A percentile compares a stretch with the other conserved stretches of the same genome.
Evolutionary conservation across 2,888 invertebrate genomes (phyloP).

Genomic region (Catocala nupta): DNA sequence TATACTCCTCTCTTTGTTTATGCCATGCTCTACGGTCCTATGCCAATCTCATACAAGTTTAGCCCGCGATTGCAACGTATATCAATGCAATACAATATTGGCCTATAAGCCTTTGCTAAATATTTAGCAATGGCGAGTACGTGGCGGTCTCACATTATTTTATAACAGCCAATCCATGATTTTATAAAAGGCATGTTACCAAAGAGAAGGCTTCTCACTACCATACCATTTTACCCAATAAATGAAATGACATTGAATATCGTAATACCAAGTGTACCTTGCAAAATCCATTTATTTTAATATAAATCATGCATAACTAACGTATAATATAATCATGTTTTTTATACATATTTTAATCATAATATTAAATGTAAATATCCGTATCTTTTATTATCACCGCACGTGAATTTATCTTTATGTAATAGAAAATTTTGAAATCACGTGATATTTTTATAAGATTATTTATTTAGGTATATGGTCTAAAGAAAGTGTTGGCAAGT

Average conservation of each 20-base stretch:
- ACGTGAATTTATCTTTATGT: slow-evolving; percentile 2
- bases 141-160: too few species aligned
- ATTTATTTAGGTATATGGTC: neutral
- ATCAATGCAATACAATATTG: too few species aligned
- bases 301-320: slow-evolving; percentile 22
- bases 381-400: slow-evolving; percentile 1
- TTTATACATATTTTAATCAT: slow-evolving; percentile 36
- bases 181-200: too few species aligned
- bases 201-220: neutral
- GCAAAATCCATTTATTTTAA: slow-evolving; percentile 47
- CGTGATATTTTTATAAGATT: neutral
- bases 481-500: too few species aligned
- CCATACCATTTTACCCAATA: neutral
- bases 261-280: slow-evolving; percentile 17
- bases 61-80: too few species aligned
- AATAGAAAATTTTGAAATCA: neutral
- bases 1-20: too few species aligned
- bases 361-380: slow-evolving; percentile 13
- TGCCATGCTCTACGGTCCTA: too few species aligned
- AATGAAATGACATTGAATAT: slow-evolving; percentile 1
- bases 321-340: slow-evolving; percentile 5
- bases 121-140: too few species aligned
- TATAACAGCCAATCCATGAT: too few species aligned
- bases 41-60: too few species aligned
- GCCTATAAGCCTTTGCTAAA: too few species aligned